Conservation (phyloP, 2,797 vertebrate species). For the Toxotes lorentzi region DNA sequence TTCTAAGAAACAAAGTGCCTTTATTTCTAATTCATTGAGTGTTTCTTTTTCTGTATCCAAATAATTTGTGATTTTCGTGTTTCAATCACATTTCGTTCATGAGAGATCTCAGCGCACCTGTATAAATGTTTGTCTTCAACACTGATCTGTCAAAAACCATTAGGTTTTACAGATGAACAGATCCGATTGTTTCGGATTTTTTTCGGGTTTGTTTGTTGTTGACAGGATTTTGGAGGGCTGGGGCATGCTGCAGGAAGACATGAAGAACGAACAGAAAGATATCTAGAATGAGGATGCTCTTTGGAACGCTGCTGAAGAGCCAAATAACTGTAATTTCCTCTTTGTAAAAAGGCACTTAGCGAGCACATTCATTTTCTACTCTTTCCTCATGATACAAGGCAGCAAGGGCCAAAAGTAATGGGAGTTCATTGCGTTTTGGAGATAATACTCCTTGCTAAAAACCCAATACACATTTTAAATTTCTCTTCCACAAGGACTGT, state of each 20-base stretch:
- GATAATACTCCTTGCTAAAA: slow-evolving; percentile 81
- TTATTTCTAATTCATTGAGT: slow-evolving; percentile 18
- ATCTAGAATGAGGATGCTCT: slow-evolving; percentile 28
- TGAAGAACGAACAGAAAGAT: slow-evolving; percentile 23
- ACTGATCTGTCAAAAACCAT: slow-evolving; percentile 22
- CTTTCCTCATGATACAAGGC: slow-evolving; percentile 65
- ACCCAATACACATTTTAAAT: slow-evolving; percentile 78
- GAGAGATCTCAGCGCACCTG: slow-evolving; percentile 19
- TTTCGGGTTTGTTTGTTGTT: too few relatives aligned
- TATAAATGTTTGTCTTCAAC: slow-evolving; percentile 33
- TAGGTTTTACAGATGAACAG: slow-evolving; percentile 8
- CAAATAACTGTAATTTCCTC: slow-evolving; percentile 72
- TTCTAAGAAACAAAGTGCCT: not conserved
- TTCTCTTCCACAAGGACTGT: slow-evolving; percentile 74
- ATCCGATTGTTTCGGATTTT: slow-evolving; percentile 34
- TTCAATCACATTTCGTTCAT: slow-evolving; percentile 27
- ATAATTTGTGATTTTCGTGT: not conserved
- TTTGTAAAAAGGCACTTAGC: slow-evolving; percentile 72
- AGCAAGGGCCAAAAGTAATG: slow-evolving; percentile 69
- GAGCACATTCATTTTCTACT: slow-evolving; percentile 68
- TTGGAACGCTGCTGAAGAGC: slow-evolving; percentile 52
- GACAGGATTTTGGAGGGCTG: slow-evolving; percentile 8
- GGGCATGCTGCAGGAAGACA: slow-evolving; percentile 6
- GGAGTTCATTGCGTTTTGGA: slow-evolving; percentile 76
- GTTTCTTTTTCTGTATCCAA: not conserved